These are phyloP conservation scores for Timema podura DNA, from an alignment of 2,888 invertebrate species.

Conservation along the genomic window DNA sequence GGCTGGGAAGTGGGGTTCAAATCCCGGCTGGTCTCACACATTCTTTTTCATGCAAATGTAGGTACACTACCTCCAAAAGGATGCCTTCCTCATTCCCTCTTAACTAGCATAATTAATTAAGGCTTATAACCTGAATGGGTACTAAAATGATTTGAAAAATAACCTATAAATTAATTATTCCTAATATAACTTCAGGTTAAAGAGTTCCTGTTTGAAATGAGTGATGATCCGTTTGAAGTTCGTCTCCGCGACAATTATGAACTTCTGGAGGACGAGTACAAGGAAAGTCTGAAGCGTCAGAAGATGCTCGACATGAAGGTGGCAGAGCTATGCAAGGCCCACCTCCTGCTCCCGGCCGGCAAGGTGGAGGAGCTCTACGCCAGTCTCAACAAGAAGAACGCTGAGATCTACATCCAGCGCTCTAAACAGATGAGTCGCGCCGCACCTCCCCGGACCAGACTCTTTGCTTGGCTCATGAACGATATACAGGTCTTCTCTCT, in stretches of 20 bases:
- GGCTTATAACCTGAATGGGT: too few species aligned
- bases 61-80: too few species aligned
- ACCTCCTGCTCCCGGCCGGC: conserved; percentile 75
- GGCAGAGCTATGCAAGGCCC: conserved; percentile 71
- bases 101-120: too few species aligned
- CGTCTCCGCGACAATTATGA: conserved; percentile 94
- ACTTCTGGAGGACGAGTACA: conserved; percentile 89
- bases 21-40: too few species aligned
- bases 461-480: conserved; percentile 84
- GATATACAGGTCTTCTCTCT: conserved; percentile 70
- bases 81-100: too few species aligned
- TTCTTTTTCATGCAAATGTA: too few species aligned
- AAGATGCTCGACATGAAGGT: conserved; percentile 86
- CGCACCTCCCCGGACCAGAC: conserved; percentile 60
- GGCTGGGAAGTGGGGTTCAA: too few species aligned
- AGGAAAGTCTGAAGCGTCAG: conserved; percentile 85
- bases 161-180: too few species aligned
- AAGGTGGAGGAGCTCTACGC: conserved; percentile 87
- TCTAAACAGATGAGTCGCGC: conserved; percentile 68
- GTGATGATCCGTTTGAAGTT: conserved; percentile 98
- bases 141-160: too few species aligned
- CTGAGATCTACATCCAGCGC: conserved; percentile 92
- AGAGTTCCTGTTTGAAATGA: conserved; percentile 85
- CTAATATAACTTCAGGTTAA: conserved; percentile 56
- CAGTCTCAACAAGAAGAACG: conserved; percentile 83